These are phyloP conservation scores for Mesodorylaimus sp. DNA, from an alignment of 2,888 invertebrate species.

Conservation along the genomic window DNA sequence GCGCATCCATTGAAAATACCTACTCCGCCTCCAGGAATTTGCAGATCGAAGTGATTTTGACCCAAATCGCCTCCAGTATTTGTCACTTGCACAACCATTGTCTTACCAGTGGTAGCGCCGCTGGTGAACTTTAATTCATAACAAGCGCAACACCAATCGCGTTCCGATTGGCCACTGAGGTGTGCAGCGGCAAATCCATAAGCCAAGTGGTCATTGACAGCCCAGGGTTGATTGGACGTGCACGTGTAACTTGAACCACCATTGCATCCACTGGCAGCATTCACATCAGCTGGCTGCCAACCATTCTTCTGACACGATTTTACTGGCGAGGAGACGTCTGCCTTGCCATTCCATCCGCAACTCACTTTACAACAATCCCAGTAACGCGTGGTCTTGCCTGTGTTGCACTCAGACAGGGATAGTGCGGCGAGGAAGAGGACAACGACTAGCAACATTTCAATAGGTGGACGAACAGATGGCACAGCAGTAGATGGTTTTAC, in stretches of 20 bases:
- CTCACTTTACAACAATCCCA: slow-evolving; percentile 14
- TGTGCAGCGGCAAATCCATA: slow-evolving; percentile 14
- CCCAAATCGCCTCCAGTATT: slow-evolving; percentile 13
- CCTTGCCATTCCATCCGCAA: slow-evolving; percentile 12
- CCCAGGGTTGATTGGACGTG: slow-evolving; percentile 12
- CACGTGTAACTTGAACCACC: slow-evolving; percentile 10
- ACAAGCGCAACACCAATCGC: neutral
- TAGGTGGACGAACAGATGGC: no score
- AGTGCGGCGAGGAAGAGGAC: no score
- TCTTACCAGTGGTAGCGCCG: no score
- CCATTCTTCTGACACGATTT: slow-evolving; percentile 11
- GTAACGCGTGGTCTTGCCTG: slow-evolving; percentile 13
- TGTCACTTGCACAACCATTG: slow-evolving; percentile 13
- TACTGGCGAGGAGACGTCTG: slow-evolving; percentile 4
- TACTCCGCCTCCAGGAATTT: slow-evolving; percentile 13
- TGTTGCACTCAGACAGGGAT: no score
- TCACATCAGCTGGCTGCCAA: neutral
- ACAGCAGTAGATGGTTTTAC: no score
- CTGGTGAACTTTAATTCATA: slow-evolving; percentile 8
- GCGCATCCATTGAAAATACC: slow-evolving; percentile 12
- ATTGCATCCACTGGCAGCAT: slow-evolving; percentile 11
- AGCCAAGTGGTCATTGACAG: slow-evolving; percentile 8
- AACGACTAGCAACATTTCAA: no score
- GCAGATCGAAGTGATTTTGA: slow-evolving; percentile 12
- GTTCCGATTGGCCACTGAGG: slow-evolving; percentile 1